A percentile compares a stretch with the other conserved stretches of the same genome.
phyloP scores from a whole-genome alignment of 2,113 vertebrate species.

The Antigone vipio region DNA sequence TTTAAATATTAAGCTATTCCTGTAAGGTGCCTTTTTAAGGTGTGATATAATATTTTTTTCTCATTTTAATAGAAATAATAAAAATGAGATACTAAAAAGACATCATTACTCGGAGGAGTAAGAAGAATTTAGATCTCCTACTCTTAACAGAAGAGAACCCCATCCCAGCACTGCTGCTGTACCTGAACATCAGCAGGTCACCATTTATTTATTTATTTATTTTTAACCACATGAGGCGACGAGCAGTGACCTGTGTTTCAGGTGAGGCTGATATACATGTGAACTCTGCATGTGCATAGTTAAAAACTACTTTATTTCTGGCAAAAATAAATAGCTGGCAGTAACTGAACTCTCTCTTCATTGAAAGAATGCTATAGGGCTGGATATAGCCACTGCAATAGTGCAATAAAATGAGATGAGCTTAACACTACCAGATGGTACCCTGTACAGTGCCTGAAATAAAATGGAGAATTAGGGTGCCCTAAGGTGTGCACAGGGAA shows the following conservation, averaged over 20 bases:
- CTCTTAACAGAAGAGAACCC: slow-evolving; percentile 34
- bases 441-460: slow-evolving; percentile 96
- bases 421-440: slow-evolving; percentile 94
- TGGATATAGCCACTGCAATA: slow-evolving; percentile 68
- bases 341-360: slow-evolving; percentile 66
- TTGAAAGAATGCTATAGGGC: slow-evolving; percentile 53
- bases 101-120: slow-evolving; percentile 61
- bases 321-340: slow-evolving; percentile 76
- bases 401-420: slow-evolving; percentile 79
- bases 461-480: slow-evolving; percentile 97
- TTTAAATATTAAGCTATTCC: slow-evolving; percentile 70
- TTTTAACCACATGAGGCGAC: slow-evolving; percentile 30
- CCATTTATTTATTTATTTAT: background rate
- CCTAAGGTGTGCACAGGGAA: slow-evolving; percentile 94
- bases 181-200: background rate
- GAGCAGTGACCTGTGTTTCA: slow-evolving; percentile 46
- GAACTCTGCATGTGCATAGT: slow-evolving; percentile 62
- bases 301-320: slow-evolving; percentile 73
- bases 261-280: slow-evolving; percentile 45
- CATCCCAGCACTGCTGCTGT: background rate
- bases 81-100: slow-evolving; percentile 74
- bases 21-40: slow-evolving; percentile 66
- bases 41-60: slow-evolving; percentile 60
- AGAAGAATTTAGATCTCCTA: slow-evolving; percentile 65
- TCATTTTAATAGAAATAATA: slow-evolving; percentile 76